Conservation (phyloP, 2,888 invertebrate species). For the Fragum whitleyi region DNA sequence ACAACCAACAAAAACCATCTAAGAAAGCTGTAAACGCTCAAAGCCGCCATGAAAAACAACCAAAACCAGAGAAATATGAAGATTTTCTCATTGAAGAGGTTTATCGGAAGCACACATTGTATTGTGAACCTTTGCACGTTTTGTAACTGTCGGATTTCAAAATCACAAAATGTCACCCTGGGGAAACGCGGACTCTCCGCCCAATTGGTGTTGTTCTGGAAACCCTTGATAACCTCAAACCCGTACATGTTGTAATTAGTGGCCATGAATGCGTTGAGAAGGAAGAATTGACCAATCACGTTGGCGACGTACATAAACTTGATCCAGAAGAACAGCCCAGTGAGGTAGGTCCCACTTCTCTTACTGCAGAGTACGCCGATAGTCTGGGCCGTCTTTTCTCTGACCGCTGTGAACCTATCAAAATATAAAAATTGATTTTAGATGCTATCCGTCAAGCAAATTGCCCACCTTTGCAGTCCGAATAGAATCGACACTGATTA, state of each 20-base stretch:
- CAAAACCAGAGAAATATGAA: constrained; percentile 18
- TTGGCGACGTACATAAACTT: constrained; percentile 19
- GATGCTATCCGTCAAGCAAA: too few species aligned
- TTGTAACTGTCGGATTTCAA: constrained; percentile 18
- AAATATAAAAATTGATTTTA: too few species aligned
- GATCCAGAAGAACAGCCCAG: constrained; percentile 12
- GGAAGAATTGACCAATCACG: constrained; percentile 19
- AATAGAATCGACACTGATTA: too few species aligned
- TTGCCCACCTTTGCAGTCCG: too few species aligned
- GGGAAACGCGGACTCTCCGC: constrained; percentile 16
- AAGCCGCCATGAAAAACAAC: background rate
- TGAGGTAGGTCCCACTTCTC: constrained; percentile 18
- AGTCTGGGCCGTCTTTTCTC: background rate
- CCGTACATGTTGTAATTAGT: constrained; percentile 21
- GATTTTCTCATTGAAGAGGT: constrained; percentile 11
- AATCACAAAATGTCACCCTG: constrained; percentile 9
- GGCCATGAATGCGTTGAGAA: constrained; percentile 9
- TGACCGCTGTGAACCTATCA: constrained; percentile 46
- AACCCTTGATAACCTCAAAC: background rate
- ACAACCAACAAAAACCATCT: background rate
- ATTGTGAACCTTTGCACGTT: constrained; percentile 13
- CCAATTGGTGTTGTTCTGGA: constrained; percentile 7
- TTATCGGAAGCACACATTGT: constrained; percentile 3
- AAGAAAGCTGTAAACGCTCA: constrained; percentile 1
- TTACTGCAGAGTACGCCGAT: constrained; percentile 4